Conservation (phyloP, 1,140 invertebrate species). For the Limonius californicus region DNA sequence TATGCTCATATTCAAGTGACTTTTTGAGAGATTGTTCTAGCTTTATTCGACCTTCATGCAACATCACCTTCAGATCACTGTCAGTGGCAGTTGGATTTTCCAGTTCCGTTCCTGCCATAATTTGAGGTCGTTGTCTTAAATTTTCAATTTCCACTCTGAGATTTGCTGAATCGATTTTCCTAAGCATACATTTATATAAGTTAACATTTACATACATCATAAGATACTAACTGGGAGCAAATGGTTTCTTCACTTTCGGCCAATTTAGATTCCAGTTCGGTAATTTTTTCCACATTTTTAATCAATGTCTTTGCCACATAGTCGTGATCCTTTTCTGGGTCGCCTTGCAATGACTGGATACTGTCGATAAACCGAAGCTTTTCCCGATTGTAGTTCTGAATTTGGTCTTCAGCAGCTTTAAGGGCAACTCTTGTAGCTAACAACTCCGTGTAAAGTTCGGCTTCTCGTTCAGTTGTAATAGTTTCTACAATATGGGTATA, state of each 20-base stretch:
- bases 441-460: conserved; percentile 29
- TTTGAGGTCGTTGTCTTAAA: neutral
- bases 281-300: conserved; percentile 27
- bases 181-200: neutral
- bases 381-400: conserved; percentile 26
- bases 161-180: neutral
- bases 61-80: conserved; percentile 32
- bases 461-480: conserved; percentile 23
- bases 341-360: conserved; percentile 25
- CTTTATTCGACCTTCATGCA: conserved; percentile 25
- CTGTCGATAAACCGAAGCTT: conserved; percentile 30
- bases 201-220: neutral
- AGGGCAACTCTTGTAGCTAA: conserved; percentile 32
- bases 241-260: conserved; percentile 30
- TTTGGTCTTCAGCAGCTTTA: conserved; percentile 37
- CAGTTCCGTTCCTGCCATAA: neutral
- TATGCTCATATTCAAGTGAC: conserved; percentile 38
- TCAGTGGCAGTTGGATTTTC: neutral
- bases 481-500: neutral
- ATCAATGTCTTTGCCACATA: conserved; percentile 20
- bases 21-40: conserved; percentile 25
- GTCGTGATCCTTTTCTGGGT: conserved; percentile 15
- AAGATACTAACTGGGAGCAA: conserved; percentile 26
- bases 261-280: conserved; percentile 21
- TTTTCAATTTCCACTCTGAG: neutral